These are phyloP conservation scores for Anisognathus igniventris DNA, from an alignment of 2,797 vertebrate genomes.

Conservation along the genomic window DNA sequence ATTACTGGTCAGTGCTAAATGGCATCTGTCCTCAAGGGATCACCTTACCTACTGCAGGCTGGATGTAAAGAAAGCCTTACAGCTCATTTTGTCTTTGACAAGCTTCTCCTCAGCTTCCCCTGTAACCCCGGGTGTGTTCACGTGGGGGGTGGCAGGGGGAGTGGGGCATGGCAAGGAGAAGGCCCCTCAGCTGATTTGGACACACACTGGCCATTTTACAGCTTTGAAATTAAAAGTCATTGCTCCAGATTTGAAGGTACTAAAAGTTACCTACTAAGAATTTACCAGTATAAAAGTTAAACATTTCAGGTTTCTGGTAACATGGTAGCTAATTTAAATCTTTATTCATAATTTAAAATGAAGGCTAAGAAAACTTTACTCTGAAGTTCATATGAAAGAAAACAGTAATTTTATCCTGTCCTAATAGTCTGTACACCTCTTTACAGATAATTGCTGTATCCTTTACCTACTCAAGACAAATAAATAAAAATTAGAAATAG, in stretches of 20 bases:
- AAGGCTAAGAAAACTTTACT: neutral
- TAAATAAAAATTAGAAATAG: neutral
- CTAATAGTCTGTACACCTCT: neutral
- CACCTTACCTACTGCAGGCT: neutral
- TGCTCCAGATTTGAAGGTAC: neutral
- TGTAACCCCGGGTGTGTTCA: neutral
- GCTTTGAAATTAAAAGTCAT: neutral
- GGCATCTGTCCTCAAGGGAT: neutral
- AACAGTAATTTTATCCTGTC: neutral
- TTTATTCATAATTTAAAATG: neutral
- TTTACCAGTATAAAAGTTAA: neutral
- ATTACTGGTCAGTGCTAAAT: neutral
- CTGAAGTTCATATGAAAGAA: neutral
- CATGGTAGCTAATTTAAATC: neutral
- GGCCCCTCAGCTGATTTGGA: neutral
- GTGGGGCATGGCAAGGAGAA: neutral
- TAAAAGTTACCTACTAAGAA: neutral
- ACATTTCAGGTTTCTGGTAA: neutral
- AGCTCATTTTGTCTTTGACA: neutral
- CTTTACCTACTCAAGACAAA: neutral
- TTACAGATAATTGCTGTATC: neutral
- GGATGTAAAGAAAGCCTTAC: neutral
- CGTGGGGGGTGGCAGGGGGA: fast-evolving
- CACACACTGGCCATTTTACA: neutral
- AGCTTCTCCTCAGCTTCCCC: neutral